These are phyloP conservation scores for Cylas formicarius DNA, from an alignment of 1,140 invertebrate genomes.

Conservation along the genomic window DNA sequence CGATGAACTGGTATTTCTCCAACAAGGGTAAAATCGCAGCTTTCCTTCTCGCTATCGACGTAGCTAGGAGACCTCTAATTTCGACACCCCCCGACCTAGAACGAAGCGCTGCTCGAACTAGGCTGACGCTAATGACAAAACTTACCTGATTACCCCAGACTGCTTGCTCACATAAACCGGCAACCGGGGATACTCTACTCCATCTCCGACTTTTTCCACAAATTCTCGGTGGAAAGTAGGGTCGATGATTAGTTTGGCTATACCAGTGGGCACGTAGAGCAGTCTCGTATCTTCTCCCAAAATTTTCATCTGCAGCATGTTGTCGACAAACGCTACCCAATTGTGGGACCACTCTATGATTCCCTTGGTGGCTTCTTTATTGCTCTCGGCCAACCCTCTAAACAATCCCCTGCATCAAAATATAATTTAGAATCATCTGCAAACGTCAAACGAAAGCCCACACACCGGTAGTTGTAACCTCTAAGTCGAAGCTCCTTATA, in stretches of 20 bases:
- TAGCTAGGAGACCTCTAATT: constrained; percentile 73
- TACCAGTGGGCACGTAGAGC: constrained; percentile 77
- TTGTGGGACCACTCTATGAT: constrained; percentile 64
- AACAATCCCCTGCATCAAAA: constrained; percentile 55
- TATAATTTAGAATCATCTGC: constrained; percentile 3
- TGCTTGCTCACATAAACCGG: constrained; percentile 9
- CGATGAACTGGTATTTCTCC: constrained; percentile 70
- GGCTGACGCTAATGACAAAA: too few relatives aligned
- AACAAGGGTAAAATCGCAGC: constrained; percentile 58
- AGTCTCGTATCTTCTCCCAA: constrained; percentile 62
- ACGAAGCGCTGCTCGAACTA: too few relatives aligned
- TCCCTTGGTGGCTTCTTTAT: constrained; percentile 44
- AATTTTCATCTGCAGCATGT: constrained; percentile 82
- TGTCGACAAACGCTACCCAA: constrained; percentile 91
- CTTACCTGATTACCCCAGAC: constrained; percentile 16
- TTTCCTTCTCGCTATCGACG: constrained; percentile 61
- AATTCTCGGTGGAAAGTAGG: constrained; percentile 59
- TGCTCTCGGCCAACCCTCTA: constrained; percentile 43
- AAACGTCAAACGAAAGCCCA: too few relatives aligned
- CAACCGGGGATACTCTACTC: constrained; percentile 1
- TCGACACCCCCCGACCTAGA: constrained; percentile 74
- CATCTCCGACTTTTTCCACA: constrained; percentile 43
- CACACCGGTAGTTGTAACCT: constrained; percentile 83
- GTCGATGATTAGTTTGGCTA: constrained; percentile 73
- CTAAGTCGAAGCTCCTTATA: constrained; percentile 87